phyloP scores from a whole-genome alignment of 1,140 invertebrate species.

The Drosophila rhopaloa region DNA sequence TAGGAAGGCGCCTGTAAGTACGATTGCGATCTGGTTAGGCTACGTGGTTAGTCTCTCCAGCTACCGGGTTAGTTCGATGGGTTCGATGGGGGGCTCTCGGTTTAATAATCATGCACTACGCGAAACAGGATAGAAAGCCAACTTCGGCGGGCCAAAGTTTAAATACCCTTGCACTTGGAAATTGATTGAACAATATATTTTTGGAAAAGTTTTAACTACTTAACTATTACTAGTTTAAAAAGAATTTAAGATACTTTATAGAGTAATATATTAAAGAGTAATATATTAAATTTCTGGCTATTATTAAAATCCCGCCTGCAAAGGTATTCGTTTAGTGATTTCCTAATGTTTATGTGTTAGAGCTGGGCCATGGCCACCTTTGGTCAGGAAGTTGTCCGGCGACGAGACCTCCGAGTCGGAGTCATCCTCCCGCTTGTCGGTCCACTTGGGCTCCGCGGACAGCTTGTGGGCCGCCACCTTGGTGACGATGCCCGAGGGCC shows the following conservation, averaged over 20 bases:
- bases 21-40: slow-evolving; percentile 27
- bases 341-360: not conserved
- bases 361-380: slow-evolving; percentile 83
- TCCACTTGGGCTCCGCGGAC: slow-evolving; percentile 78
- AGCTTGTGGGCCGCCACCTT: slow-evolving; percentile 80
- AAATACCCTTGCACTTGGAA: not conserved
- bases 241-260: too few relatives aligned
- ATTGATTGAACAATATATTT: too few relatives aligned
- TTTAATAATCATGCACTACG: slow-evolving; percentile 12
- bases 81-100: not conserved
- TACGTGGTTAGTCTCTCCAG: slow-evolving; percentile 18
- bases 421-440: slow-evolving; percentile 85
- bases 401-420: slow-evolving; percentile 89
- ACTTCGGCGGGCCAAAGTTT: not conserved
- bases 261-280: too few relatives aligned
- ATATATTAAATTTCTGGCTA: too few relatives aligned
- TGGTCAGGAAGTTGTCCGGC: slow-evolving; percentile 88
- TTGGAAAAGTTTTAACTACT: too few relatives aligned
- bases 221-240: too few relatives aligned
- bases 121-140: not conserved
- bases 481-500: slow-evolving; percentile 74
- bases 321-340: too few relatives aligned
- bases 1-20: slow-evolving; percentile 89
- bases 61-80: not conserved
- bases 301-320: too few relatives aligned